Evolutionary conservation across 2,888 invertebrate species (phyloP).

Genomic region (Drosophila trichaetosa): DNA sequence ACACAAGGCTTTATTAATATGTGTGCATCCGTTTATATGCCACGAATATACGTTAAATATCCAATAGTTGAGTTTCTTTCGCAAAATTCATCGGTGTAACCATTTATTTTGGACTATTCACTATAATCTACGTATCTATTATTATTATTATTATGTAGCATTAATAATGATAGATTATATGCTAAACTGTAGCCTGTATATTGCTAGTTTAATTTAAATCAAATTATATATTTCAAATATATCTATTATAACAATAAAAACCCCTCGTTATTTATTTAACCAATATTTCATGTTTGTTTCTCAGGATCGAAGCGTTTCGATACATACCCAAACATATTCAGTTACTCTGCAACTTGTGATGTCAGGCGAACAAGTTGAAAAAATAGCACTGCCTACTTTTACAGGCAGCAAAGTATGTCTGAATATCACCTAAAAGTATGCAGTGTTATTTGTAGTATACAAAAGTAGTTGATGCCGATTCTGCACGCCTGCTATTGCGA

Average conservation of each 20-base stretch:
- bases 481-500: not conserved
- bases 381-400: not conserved
- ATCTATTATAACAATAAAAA: conserved; percentile 47
- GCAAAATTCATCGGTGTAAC: conserved; percentile 56
- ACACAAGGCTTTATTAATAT: conserved; percentile 72
- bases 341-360: too few relatives aligned
- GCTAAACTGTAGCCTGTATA: conserved; percentile 67
- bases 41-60: conserved; percentile 32
- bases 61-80: conserved; percentile 35
- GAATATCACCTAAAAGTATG: not conserved
- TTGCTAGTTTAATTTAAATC: conserved; percentile 78
- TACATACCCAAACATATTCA: not conserved
- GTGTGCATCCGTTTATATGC: conserved; percentile 38
- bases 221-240: conserved; percentile 79
- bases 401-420: not conserved
- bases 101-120: conserved; percentile 47
- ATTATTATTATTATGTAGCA: conserved; percentile 56
- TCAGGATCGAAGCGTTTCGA: not conserved
- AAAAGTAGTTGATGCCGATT: not conserved
- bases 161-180: conserved; percentile 55
- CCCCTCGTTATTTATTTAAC: not conserved
- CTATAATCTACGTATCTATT: conserved; percentile 44
- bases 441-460: not conserved
- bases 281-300: not conserved
- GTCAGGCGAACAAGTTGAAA: not conserved